These are phyloP conservation scores for Pyrrhura leucotis DNA, from an alignment of 2,797 vertebrate genomes.

Conservation along the genomic window DNA sequence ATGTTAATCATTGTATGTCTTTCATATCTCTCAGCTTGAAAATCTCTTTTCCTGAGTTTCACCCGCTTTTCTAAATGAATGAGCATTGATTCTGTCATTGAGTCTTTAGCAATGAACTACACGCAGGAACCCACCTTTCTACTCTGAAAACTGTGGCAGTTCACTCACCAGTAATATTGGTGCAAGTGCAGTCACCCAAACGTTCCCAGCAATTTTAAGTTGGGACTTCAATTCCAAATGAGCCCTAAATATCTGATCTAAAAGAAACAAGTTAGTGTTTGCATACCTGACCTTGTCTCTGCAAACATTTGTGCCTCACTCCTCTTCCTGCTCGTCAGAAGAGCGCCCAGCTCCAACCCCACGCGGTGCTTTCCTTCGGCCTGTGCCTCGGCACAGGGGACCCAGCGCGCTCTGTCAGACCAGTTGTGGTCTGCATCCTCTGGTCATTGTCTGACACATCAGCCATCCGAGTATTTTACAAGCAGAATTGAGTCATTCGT, in stretches of 20 bases:
- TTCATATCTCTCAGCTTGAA: neutral
- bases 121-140: fast-evolving
- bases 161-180: neutral
- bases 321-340: neutral
- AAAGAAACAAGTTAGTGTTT: neutral
- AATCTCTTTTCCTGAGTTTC: neutral
- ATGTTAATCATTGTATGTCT: neutral
- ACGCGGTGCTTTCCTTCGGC: fast-evolving
- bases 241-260: neutral
- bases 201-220: neutral
- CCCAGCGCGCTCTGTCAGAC: fast-evolving
- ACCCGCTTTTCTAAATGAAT: neutral
- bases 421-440: neutral
- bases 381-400: fast-evolving
- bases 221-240: neutral
- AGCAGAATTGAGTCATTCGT: neutral
- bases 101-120: fast-evolving
- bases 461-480: neutral
- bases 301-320: neutral
- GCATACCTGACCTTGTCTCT: neutral
- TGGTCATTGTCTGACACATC: neutral
- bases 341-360: neutral
- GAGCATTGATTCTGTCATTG: fast-evolving
- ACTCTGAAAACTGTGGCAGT: fast-evolving
- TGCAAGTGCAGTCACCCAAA: neutral